A percentile compares a stretch with the other conserved stretches of the same genome.
Conservation (phyloP, 2,888 invertebrate genomes). For the Cataglyphis altisquamis region DNA sequence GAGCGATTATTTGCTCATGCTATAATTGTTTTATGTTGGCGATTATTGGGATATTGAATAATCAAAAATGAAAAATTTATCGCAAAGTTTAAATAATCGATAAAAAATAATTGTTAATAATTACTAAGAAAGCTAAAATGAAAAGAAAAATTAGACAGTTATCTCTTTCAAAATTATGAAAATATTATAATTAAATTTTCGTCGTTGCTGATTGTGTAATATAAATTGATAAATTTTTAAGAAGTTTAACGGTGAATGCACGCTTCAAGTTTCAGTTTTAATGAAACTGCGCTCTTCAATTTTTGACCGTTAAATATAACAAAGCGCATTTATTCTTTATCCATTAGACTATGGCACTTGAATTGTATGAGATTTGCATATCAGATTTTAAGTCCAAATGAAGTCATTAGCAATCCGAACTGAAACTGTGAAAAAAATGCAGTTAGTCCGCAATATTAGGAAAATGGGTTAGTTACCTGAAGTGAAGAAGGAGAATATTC, state of each 20-base stretch:
- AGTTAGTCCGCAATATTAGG: conserved; percentile 12
- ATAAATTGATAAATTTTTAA: not conserved
- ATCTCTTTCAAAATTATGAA: not conserved
- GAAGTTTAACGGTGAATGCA: not conserved
- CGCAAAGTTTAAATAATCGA: not conserved
- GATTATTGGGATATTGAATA: conserved; percentile 4
- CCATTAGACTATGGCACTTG: not conserved
- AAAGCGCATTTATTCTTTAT: not conserved
- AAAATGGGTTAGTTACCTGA: not conserved
- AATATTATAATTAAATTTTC: not conserved
- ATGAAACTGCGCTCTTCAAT: not conserved
- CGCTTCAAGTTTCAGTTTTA: not conserved
- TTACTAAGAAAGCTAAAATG: not conserved
- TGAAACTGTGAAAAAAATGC: conserved; percentile 6
- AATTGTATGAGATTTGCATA: conserved; percentile 24
- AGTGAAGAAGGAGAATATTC: conserved; percentile 34
- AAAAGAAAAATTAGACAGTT: not conserved
- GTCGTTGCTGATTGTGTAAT: not conserved
- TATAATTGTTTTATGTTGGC: conserved; percentile 38
- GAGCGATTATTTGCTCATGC: conserved; percentile 5
- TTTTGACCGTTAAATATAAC: not conserved
- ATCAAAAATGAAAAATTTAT: conserved; percentile 30
- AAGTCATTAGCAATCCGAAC: not conserved
- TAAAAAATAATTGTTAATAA: not conserved
- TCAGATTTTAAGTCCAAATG: conserved; percentile 12